Evolutionary conservation across 2,113 vertebrate genomes (phyloP), one percentile per base, ranked within the genome.

Genomic region (Cochlearius cochlearius): DNA sequence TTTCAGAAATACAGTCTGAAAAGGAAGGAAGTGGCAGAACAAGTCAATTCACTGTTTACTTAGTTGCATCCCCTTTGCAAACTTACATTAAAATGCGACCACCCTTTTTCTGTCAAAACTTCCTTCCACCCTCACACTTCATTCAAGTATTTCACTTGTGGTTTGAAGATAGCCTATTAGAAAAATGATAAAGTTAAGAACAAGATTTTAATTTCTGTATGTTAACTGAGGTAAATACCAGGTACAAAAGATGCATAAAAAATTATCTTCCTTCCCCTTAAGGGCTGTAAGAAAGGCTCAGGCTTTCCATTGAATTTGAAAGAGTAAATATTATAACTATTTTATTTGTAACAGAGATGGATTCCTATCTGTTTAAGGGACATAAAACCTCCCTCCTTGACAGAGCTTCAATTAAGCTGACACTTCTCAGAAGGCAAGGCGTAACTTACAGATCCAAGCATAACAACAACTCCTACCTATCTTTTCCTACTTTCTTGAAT

Each of bases 1-100:
- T 97, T 82, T 98, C 98, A 11, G 97, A 97, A 85, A 96, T 66
- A 39, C 98, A 98, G n/a, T 98, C 99, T 99, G 92, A 49, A 85
- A 96, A 92, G 45, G 66, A 72, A 95, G 86, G 56, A 79, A 96
- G 80, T 41, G 47, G 53, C 38, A 91, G 71, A 83, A 80, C 34
- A 71, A 64, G 50, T 73, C 32, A 86, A 75, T 72, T 74, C 20
- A 32, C 30, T 26, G 26, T 50, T 85, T 85, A 63, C 20, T 66
- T 60, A 19, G 11, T 50, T 84, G 83, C 21, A 77, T 18, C 7
- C 21, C 36, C 53, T 71, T 60, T 79, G 60, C 62, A 79, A 91
- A 71, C 29, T 56, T 19, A 72, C 8, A 75, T 73, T 90, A 66
- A 79, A 85, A 85, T 36, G 23, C 43, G 92, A 45, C 10, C 45